A percentile compares a stretch with the other conserved stretches of the same genome.
phyloP scores from a whole-genome alignment of 2,113 vertebrate genomes.

The Nothobranchius kuhntae region DNA sequence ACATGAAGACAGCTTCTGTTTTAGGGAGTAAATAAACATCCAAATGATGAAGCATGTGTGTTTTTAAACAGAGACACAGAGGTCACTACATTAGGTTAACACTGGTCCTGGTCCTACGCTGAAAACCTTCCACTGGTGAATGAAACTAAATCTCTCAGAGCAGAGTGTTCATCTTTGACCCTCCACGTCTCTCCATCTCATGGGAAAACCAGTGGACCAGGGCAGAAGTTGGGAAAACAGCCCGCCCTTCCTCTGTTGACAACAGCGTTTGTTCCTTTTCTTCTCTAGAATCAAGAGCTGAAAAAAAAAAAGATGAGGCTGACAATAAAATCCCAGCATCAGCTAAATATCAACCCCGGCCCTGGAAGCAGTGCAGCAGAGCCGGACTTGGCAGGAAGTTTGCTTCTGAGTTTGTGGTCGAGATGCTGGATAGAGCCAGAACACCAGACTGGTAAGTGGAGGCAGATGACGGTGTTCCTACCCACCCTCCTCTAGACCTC shows the following conservation, averaged over 20 bases:
- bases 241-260: conserved; percentile 27
- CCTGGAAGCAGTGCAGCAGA: conserved; percentile 43
- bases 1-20: no score
- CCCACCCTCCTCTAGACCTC: conserved; percentile 58
- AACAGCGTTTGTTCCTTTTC: conserved; percentile 25
- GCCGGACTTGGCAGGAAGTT: conserved; percentile 47
- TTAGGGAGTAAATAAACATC: no score
- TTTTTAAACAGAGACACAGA: no score
- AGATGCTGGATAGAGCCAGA: conserved; percentile 50
- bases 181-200: conserved; percentile 35
- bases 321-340: conserved; percentile 48
- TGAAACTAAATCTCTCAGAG: not conserved
- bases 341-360: conserved; percentile 62
- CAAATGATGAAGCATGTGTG: no score
- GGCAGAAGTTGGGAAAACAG: conserved; percentile 46
- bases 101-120: not conserved
- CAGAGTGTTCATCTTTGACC: conserved; percentile 22
- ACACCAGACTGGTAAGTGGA: conserved; percentile 65
- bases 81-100: not conserved
- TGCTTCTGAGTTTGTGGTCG: conserved; percentile 63
- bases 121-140: not conserved
- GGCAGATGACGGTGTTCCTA: conserved; percentile 60
- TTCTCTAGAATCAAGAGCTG: conserved; percentile 26
- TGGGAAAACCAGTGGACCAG: conserved; percentile 46
- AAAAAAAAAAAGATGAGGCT: conserved; percentile 8